Percentiles rank a stretch among this genome's conserved stretches.
These are phyloP conservation scores for Ia io DNA, from an alignment of 2,113 vertebrate species.

Conservation along the genomic window DNA sequence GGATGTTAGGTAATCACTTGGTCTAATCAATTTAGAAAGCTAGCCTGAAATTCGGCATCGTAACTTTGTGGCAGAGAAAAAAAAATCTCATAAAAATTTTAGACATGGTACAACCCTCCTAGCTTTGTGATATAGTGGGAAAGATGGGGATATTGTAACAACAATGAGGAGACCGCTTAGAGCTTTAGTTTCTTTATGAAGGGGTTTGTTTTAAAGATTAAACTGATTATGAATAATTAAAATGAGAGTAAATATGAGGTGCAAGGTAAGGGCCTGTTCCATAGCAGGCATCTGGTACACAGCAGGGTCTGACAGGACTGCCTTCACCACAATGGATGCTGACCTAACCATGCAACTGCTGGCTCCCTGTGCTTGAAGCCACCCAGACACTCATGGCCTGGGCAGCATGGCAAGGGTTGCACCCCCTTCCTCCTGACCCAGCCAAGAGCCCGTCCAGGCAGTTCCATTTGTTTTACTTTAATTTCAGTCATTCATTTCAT, in stretches of 20 bases:
- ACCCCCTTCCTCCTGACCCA: background rate
- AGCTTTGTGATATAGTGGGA: background rate
- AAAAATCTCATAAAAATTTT: background rate
- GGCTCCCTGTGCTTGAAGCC: background rate
- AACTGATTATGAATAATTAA: background rate
- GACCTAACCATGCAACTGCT: background rate
- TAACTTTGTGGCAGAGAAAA: background rate
- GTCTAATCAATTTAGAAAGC: background rate
- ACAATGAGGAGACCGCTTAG: background rate
- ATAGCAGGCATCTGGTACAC: too few species aligned
- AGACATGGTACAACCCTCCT: background rate
- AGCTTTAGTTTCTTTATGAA: background rate
- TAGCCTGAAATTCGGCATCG: background rate
- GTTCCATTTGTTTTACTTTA: background rate
- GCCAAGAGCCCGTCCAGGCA: accelerated
- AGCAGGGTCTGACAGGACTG: background rate
- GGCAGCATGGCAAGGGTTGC: too few species aligned
- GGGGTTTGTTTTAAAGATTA: background rate
- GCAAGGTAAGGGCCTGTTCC: too few species aligned
- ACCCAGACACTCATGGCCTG: too few species aligned
- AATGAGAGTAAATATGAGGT: background rate
- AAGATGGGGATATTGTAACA: background rate
- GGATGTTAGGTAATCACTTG: background rate
- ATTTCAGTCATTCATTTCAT: background rate
- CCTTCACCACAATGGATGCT: too few species aligned